Evolutionary conservation across 1,140 invertebrate genomes (phyloP).

Genomic region (Araneus ventricosus): DNA sequence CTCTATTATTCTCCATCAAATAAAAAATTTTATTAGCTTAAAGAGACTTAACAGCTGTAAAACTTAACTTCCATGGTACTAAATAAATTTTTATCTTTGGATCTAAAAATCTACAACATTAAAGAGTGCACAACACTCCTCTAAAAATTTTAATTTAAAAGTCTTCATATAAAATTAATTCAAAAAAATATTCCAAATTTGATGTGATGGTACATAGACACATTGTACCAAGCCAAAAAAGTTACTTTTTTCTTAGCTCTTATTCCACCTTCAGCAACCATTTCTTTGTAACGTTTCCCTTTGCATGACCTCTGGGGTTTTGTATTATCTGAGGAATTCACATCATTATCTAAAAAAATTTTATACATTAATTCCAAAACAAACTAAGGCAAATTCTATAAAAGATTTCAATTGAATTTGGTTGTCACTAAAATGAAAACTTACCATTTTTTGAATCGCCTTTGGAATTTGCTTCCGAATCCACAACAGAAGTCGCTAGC

Average conservation of each 20-base stretch:
- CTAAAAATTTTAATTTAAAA: no score
- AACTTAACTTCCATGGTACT: no score
- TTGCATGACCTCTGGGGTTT: slow-evolving; percentile 73
- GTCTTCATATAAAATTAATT: no score
- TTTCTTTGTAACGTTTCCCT: slow-evolving; percentile 69
- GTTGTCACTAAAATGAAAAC: not conserved
- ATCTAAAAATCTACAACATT: no score
- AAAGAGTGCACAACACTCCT: no score
- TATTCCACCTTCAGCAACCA: slow-evolving; percentile 72
- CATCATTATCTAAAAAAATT: slow-evolving; percentile 37
- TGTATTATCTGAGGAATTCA: not conserved
- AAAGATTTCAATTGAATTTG: not conserved
- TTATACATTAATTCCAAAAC: not conserved
- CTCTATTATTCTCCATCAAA: no score
- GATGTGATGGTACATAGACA: no score
- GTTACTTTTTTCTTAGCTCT: slow-evolving; percentile 67
- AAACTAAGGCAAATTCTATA: not conserved
- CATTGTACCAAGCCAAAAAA: no score
- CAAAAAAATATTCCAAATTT: no score
- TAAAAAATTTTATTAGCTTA: no score
- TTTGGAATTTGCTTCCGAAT: slow-evolving; percentile 19
- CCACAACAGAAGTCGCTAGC: slow-evolving; percentile 34
- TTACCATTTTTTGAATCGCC: slow-evolving; percentile 62
- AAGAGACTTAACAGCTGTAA: no score
- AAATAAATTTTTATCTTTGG: no score